phyloP scores from a whole-genome alignment of 2,888 invertebrate species.

The Meandrusa payeni region DNA sequence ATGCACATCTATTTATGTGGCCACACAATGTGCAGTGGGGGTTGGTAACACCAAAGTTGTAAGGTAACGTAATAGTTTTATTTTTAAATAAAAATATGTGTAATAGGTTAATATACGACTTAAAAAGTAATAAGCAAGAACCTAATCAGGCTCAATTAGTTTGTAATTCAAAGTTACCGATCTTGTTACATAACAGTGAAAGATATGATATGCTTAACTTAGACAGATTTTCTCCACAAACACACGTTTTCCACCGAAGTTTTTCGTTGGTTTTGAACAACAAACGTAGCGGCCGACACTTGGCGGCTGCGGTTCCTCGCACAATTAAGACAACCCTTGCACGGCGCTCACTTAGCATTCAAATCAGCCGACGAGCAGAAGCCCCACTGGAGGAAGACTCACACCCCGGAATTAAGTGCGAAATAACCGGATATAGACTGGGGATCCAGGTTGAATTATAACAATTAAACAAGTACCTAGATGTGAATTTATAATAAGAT shows the following conservation, averaged over 20 bases:
- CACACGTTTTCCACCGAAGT: neutral
- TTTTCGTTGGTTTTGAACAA: slow-evolving; percentile 9
- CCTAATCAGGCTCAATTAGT: too few relatives aligned
- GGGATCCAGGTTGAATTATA: slow-evolving; percentile 49
- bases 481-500: too few relatives aligned
- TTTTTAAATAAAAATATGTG: too few relatives aligned
- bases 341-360: slow-evolving; percentile 67
- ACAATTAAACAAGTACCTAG: slow-evolving; percentile 31
- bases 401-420: slow-evolving; percentile 67
- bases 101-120: too few relatives aligned
- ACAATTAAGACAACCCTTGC: slow-evolving; percentile 72
- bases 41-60: too few relatives aligned
- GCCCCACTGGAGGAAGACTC: slow-evolving; percentile 63
- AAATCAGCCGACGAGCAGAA: slow-evolving; percentile 62
- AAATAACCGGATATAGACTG: slow-evolving; percentile 57
- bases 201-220: too few relatives aligned
- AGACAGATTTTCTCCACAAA: neutral
- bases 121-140: too few relatives aligned
- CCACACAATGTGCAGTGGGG: too few relatives aligned
- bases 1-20: too few relatives aligned
- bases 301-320: slow-evolving; percentile 47
- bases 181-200: too few relatives aligned
- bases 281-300: slow-evolving; percentile 26
- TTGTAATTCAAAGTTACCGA: too few relatives aligned
- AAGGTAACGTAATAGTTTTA: too few relatives aligned